Percentiles rank a stretch among this genome's conserved stretches.
Conservation (phyloP, 2,888 invertebrate genomes). For the Drosophila eohydei region DNA sequence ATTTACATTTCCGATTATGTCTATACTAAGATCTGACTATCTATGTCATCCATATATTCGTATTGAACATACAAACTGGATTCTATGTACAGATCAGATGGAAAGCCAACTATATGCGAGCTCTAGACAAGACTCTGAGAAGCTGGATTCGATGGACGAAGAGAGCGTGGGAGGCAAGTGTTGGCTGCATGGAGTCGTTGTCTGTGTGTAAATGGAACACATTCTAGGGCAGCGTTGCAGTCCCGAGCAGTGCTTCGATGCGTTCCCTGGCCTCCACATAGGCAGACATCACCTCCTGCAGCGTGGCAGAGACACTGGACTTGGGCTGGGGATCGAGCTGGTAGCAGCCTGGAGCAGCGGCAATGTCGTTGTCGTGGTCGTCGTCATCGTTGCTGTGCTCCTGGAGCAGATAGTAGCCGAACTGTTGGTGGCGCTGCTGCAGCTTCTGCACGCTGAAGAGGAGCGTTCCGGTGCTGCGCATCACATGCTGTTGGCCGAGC, state of each 20-base stretch:
- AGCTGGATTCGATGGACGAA: background rate
- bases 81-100: background rate
- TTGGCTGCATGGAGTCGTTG: too few species aligned
- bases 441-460: constrained; percentile 72
- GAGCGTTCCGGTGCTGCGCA: constrained; percentile 78
- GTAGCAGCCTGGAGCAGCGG: background rate
- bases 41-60: background rate
- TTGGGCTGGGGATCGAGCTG: constrained; percentile 1
- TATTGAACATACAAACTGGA: background rate
- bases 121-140: background rate
- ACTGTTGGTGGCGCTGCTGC: constrained; percentile 67
- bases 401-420: constrained; percentile 11
- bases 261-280: constrained; percentile 81
- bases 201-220: too few species aligned
- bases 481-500: constrained; percentile 49
- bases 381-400: constrained; percentile 20
- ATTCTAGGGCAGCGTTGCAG: background rate
- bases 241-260: constrained; percentile 63
- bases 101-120: background rate
- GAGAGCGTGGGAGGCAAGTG: too few species aligned
- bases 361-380: constrained; percentile 11
- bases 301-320: constrained; percentile 55
- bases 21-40: background rate
- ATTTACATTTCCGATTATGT: background rate
- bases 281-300: constrained; percentile 83